Base-by-base conservation (phyloP, 2,797 vertebrate genomes). In the Steatocranus sp. region DNA sequence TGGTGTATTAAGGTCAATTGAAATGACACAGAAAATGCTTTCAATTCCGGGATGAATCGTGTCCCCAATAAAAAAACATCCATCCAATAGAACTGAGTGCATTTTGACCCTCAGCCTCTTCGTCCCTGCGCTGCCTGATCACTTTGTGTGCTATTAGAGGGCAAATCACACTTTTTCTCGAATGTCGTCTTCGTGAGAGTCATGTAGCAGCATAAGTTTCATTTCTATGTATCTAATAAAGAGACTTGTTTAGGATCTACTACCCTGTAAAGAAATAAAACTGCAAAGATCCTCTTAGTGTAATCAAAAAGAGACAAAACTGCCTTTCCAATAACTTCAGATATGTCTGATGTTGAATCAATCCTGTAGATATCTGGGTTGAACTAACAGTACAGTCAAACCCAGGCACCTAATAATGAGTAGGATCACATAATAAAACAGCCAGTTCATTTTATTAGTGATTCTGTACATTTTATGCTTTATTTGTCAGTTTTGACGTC, bases 1-100 rank as follows among this genome's bases (percentile, higher is more conserved):
- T 68, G 14, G 78, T 83, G 89, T 63, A 94, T 94, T 93, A 90
- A 92, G 94, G 94, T 94, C 84, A 89, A 92, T 83, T 93, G 88
- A 84, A 91, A 88, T 82, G 86, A 92, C 86, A 85, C 83, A 81
- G 78, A 85, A 91, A 93, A 92, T 50, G 87, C 78, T 76, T 89
- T 87, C 74, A 89, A 83, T 86, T 90, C 86, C 6, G 32, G 87
- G 83, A 93, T 92, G 84, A 89, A 80, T 83, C 23, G 4, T 82
- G 91, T 81, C 56, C 79, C 83, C 36, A 86, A 87, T 86, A 88
- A 38, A 25, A 43, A 18, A 43, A 68, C 77, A 79, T 84, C 76
- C 30, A 76, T 89, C 80, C 88, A 93, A 92, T 94, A 92, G 91
- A 82, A 89, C 18, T 85, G 92, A 94, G 89, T 93, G 91, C 84